These are phyloP conservation scores for Empis stercorea DNA, from an alignment of 2,888 invertebrate genomes.

Conservation along the genomic window DNA sequence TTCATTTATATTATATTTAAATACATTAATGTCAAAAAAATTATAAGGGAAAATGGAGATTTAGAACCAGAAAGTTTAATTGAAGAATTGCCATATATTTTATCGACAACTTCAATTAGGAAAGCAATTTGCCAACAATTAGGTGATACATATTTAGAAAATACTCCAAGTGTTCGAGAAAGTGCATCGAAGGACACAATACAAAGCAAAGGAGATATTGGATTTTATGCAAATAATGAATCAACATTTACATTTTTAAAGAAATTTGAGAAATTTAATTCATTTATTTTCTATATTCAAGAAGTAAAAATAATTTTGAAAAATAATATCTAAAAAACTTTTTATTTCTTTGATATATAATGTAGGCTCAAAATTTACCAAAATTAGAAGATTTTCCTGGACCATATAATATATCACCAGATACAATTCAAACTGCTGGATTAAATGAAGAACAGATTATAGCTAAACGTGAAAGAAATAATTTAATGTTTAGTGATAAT, in stretches of 20 bases:
- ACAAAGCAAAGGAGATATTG: neutral
- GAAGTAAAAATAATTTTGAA: neutral
- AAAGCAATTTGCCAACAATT: constrained; percentile 14
- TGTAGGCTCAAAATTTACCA: neutral
- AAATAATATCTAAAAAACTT: neutral
- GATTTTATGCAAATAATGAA: neutral
- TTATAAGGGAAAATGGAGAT: constrained; percentile 3
- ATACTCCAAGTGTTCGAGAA: neutral
- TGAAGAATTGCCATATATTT: constrained; percentile 14
- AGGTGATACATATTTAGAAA: neutral
- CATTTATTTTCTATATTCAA: neutral
- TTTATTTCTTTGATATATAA: neutral
- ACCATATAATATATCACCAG: constrained; percentile 10
- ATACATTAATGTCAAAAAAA: too few species aligned
- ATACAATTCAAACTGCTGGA: constrained; percentile 10
- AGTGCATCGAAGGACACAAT: neutral
- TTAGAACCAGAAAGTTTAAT: constrained; percentile 14
- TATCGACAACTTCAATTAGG: constrained; percentile 16
- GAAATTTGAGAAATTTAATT: neutral
- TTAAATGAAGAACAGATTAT: constrained; percentile 7
- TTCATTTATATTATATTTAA: neutral
- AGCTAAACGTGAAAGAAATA: constrained; percentile 7
- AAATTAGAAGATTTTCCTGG: constrained; percentile 12
- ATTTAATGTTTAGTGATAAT: constrained; percentile 3
- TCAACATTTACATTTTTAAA: neutral